Evolutionary conservation across 2,888 invertebrate genomes (phyloP).

Genomic region (Liopterus haemorrhoidalis): DNA sequence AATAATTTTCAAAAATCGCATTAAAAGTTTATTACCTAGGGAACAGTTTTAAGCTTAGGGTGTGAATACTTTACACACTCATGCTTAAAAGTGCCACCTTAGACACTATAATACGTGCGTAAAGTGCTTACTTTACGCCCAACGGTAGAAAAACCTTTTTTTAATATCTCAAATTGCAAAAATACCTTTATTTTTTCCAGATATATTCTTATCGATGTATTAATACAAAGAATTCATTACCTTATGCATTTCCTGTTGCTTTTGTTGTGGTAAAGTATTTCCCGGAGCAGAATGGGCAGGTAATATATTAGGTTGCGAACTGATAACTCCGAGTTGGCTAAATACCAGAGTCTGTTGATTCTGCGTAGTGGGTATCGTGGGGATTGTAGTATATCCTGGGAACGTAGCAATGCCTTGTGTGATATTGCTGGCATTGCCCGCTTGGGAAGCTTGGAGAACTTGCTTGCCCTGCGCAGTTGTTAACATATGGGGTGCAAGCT

Average conservation of each 20-base stretch:
- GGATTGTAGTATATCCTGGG: conserved; percentile 73
- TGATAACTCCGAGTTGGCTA: conserved; percentile 64
- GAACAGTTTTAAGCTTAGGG: no score
- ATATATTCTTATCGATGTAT: no score
- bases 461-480: conserved; percentile 68
- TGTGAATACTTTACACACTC: no score
- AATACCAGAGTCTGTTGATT: conserved; percentile 70
- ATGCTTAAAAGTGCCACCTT: no score
- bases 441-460: conserved; percentile 59
- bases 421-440: conserved; percentile 40
- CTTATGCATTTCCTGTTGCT: conserved; percentile 62
- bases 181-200: no score
- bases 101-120: no score
- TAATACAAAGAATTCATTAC: no score
- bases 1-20: no score
- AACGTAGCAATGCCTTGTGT: conserved; percentile 47
- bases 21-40: no score
- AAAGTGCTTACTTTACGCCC: no score
- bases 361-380: conserved; percentile 70
- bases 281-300: conserved; percentile 56
- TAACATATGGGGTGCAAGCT: conserved; percentile 74
- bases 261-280: conserved; percentile 48
- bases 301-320: conserved; percentile 61
- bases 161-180: no score
- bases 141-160: no score